These are phyloP conservation scores for Zeuzera pyrina DNA, from an alignment of 2,888 invertebrate species.

Conservation along the genomic window DNA sequence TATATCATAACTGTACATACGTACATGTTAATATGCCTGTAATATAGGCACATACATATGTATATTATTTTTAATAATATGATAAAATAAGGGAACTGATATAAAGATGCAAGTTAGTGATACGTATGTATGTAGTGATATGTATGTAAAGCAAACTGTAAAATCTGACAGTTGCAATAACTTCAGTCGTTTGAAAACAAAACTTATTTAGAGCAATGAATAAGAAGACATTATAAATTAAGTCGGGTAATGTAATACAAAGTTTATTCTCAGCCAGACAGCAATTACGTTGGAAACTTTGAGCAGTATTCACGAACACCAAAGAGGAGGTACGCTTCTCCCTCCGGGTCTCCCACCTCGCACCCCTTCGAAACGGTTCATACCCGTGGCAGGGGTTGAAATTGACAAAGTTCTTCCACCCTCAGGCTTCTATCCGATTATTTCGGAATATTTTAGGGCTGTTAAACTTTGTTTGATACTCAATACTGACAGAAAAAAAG, in stretches of 20 bases:
- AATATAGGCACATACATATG: too few species aligned
- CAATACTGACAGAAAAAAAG: slow-evolving; percentile 27
- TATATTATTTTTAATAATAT: too few species aligned
- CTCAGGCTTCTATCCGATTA: slow-evolving; percentile 45
- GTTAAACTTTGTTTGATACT: slow-evolving; percentile 42
- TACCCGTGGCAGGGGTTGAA: slow-evolving; percentile 41
- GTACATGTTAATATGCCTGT: too few species aligned
- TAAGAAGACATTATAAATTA: slow-evolving; percentile 67
- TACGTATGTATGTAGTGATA: too few species aligned
- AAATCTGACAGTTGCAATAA: slow-evolving; percentile 7
- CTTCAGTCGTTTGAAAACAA: slow-evolving; percentile 29
- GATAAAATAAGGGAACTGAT: too few species aligned
- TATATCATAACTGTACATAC: too few species aligned
- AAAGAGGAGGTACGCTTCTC: slow-evolving; percentile 37
- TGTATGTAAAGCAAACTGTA: too few species aligned
- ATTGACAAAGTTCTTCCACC: slow-evolving; percentile 54
- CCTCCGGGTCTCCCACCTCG: slow-evolving; percentile 23
- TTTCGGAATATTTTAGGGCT: slow-evolving; percentile 47
- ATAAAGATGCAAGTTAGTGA: too few species aligned
- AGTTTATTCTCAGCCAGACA: slow-evolving; percentile 67
- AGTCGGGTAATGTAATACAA: slow-evolving; percentile 67
- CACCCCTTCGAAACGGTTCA: slow-evolving; percentile 47
- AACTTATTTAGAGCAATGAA: slow-evolving; percentile 54
- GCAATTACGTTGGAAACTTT: slow-evolving; percentile 66
- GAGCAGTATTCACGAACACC: slow-evolving; percentile 64